A percentile compares a stretch with the other conserved stretches of the same genome.
phyloP scores from a whole-genome alignment of 1,140 invertebrate genomes.

The Euwallacea fornicatus region DNA sequence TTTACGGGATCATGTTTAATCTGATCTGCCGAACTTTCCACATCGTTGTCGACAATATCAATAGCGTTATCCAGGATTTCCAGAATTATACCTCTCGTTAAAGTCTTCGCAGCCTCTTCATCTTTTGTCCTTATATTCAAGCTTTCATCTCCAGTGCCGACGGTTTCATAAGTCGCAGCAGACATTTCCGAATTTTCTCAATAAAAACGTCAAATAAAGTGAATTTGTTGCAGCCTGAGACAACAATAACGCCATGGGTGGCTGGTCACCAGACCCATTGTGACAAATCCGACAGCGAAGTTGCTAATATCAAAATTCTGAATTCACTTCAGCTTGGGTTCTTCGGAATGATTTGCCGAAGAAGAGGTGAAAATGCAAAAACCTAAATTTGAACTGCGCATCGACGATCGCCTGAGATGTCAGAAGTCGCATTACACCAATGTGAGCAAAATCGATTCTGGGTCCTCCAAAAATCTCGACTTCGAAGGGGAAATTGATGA shows the following conservation, averaged over 20 bases:
- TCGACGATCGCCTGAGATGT: constrained; percentile 34
- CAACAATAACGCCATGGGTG: not conserved
- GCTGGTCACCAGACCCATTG: not conserved
- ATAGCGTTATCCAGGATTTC: constrained; percentile 45
- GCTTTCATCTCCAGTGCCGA: constrained; percentile 31
- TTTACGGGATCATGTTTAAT: not conserved
- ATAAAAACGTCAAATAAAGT: constrained; percentile 12
- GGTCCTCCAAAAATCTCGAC: constrained; percentile 38
- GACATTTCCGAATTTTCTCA: constrained; percentile 13
- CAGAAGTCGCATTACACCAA: constrained; percentile 33
- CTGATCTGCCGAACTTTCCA: constrained; percentile 28
- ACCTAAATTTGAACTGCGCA: constrained; percentile 36
- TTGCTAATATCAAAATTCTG: constrained; percentile 26
- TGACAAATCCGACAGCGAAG: constrained; percentile 18
- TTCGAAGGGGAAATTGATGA: constrained; percentile 45
- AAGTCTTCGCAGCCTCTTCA: constrained; percentile 14
- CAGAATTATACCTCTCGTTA: constrained; percentile 40
- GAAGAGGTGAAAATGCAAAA: constrained; percentile 33
- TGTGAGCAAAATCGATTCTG: constrained; percentile 25
- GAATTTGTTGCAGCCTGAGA: not conserved
- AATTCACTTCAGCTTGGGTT: constrained; percentile 19
- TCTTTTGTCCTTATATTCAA: constrained; percentile 17
- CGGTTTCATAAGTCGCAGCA: constrained; percentile 25
- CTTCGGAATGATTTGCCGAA: constrained; percentile 33
- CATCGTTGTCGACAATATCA: constrained; percentile 36